A percentile compares a stretch with the other conserved stretches of the same genome.
Evolutionary conservation across 2,888 invertebrate species (phyloP).

Genomic region (Congeria kusceri): DNA sequence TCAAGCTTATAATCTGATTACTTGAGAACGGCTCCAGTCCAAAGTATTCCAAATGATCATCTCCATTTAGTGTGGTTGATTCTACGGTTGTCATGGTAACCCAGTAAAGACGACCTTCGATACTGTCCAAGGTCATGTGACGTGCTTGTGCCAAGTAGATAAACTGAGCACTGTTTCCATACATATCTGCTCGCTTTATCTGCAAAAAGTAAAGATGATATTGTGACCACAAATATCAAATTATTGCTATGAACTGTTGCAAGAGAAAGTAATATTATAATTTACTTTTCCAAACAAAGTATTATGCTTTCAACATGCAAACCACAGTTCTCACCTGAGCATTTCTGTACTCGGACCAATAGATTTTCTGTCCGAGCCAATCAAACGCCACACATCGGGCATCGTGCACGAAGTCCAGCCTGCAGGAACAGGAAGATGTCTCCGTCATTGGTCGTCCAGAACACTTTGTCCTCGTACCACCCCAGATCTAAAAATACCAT

Average conservation of each 20-base stretch:
- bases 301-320: no score
- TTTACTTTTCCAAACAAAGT: no score
- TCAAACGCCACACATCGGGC: constrained; percentile 94
- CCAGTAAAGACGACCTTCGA: constrained; percentile 95
- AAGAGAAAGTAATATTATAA: no score
- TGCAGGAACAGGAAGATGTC: constrained; percentile 89
- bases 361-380: constrained; percentile 95
- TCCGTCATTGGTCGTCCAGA: constrained; percentile 91
- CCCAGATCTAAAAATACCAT: constrained; percentile 88
- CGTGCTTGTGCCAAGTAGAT: constrained; percentile 78
- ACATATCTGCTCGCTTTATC: constrained; percentile 77
- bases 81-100: constrained; percentile 94
- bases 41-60: constrained; percentile 88
- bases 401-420: constrained; percentile 89
- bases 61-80: constrained; percentile 93
- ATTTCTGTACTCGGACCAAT: constrained; percentile 94
- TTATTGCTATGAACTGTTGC: no score
- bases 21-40: constrained; percentile 82
- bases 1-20: constrained; percentile 91
- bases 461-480: constrained; percentile 91
- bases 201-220: constrained; percentile 48
- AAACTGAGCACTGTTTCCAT: constrained; percentile 66
- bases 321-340: constrained; percentile 89
- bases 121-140: constrained; percentile 93
- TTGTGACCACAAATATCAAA: neutral